Evolutionary conservation across 2,888 invertebrate genomes (phyloP).

Genomic region (Polietes domitor): DNA sequence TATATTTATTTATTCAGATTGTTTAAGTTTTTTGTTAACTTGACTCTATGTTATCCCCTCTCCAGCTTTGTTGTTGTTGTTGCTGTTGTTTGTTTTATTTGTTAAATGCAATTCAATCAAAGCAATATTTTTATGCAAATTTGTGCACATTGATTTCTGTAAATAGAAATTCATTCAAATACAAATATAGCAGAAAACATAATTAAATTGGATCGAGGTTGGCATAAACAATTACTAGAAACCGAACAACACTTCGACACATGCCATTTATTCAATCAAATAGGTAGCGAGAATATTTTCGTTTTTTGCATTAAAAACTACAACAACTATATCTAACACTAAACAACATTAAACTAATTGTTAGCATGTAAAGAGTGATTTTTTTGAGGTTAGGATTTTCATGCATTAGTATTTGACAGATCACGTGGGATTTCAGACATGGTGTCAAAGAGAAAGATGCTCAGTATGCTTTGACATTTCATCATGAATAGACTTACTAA

Average conservation of each 20-base stretch:
- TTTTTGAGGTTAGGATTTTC: too few species aligned
- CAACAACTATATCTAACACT: too few species aligned
- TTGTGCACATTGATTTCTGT: slow-evolving; percentile 13
- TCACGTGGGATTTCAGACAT: too few species aligned
- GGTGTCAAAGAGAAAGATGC: too few species aligned
- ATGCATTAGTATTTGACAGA: too few species aligned
- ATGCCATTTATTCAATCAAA: not conserved
- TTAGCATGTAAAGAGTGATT: too few species aligned
- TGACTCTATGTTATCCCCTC: not conserved
- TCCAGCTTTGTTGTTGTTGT: slow-evolving; percentile 24
- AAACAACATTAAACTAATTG: too few species aligned
- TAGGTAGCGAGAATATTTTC: not conserved
- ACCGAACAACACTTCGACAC: not conserved
- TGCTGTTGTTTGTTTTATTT: slow-evolving; percentile 1
- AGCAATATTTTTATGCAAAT: slow-evolving; percentile 51
- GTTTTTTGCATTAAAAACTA: too few species aligned
- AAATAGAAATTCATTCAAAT: slow-evolving; percentile 38
- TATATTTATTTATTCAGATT: slow-evolving; percentile 20
- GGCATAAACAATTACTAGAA: slow-evolving; percentile 6
- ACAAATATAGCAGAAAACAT: slow-evolving; percentile 11
- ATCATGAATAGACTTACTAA: too few species aligned
- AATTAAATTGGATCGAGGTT: slow-evolving; percentile 38
- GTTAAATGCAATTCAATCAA: slow-evolving; percentile 6
- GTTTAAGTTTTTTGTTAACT: slow-evolving; percentile 1
- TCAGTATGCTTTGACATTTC: too few species aligned